A percentile compares a stretch with the other conserved stretches of the same genome.
These are phyloP conservation scores for Nephrotoma guestfalica DNA, from an alignment of 2,888 invertebrate genomes.

Conservation along the genomic window DNA sequence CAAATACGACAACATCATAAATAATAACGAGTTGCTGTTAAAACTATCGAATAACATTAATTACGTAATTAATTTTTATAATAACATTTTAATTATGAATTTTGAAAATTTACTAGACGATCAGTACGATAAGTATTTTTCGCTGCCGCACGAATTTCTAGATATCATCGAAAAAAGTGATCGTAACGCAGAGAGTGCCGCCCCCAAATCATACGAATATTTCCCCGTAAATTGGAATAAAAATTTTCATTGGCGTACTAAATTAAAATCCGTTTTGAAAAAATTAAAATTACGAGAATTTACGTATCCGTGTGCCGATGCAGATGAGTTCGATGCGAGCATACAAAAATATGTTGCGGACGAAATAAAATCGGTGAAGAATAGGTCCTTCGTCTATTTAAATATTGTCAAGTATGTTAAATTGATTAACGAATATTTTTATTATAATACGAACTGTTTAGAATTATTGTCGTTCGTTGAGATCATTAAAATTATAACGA, in stretches of 20 bases:
- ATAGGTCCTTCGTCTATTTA: conserved; percentile 6
- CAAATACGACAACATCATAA: conserved; percentile 32
- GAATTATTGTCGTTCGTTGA: conserved; percentile 19
- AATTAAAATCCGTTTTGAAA: conserved; percentile 38
- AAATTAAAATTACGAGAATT: conserved; percentile 34
- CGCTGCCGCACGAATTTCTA: conserved; percentile 50
- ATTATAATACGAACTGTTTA: not conserved
- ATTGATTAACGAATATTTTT: not conserved
- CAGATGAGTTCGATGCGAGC: not conserved
- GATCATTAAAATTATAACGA: conserved; percentile 21
- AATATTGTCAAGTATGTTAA: not conserved
- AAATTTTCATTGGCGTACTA: conserved; percentile 31
- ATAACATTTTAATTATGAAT: conserved; percentile 44
- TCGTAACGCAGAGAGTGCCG: conserved; percentile 24
- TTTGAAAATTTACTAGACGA: conserved; percentile 44
- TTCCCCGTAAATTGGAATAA: conserved; percentile 46
- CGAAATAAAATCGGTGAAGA: conserved; percentile 19
- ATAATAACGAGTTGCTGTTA: conserved; percentile 13
- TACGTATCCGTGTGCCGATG: not conserved
- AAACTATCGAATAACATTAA: conserved; percentile 2
- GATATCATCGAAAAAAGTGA: conserved; percentile 31
- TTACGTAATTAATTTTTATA: conserved; percentile 44
- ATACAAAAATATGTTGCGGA: not conserved
- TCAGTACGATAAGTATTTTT: conserved; percentile 41
- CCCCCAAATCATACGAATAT: conserved; percentile 51